Evolutionary conservation across 2,797 vertebrate species (phyloP).

Genomic region (Peromyscus nudipes): DNA sequence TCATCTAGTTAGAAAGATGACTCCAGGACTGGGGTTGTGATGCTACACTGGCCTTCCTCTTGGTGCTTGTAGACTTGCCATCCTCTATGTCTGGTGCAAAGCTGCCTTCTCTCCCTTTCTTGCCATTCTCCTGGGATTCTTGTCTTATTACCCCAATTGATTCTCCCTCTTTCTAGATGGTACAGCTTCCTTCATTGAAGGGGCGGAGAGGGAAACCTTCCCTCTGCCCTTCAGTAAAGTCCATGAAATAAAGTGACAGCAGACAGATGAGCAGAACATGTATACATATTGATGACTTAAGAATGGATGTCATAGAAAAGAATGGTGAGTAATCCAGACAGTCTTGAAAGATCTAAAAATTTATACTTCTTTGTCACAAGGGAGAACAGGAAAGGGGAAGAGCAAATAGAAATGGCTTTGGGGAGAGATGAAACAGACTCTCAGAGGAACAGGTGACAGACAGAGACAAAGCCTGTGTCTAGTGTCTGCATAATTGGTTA

Average conservation of each 20-base stretch:
- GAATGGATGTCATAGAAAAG: neutral
- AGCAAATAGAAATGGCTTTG: neutral
- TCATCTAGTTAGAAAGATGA: neutral
- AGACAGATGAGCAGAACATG: neutral
- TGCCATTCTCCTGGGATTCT: rapidly evolving
- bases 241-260: neutral
- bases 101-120: no score
- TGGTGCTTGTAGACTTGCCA: rapidly evolving
- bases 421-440: neutral
- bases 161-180: rapidly evolving
- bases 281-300: neutral
- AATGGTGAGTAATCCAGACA: neutral
- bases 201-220: neutral
- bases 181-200: neutral
- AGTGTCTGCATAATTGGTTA: no score
- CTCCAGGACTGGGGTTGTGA: rapidly evolving
- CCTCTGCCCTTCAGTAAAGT: neutral
- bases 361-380: neutral
- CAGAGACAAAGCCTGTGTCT: neutral
- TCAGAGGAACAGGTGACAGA: neutral
- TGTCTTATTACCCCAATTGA: neutral
- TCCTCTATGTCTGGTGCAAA: rapidly evolving
- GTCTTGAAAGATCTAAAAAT: no score
- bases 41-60: no score
- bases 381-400: neutral